Evolutionary conservation across 2,888 invertebrate genomes (phyloP).

Genomic region (Mesodorylaimus sp.): DNA sequence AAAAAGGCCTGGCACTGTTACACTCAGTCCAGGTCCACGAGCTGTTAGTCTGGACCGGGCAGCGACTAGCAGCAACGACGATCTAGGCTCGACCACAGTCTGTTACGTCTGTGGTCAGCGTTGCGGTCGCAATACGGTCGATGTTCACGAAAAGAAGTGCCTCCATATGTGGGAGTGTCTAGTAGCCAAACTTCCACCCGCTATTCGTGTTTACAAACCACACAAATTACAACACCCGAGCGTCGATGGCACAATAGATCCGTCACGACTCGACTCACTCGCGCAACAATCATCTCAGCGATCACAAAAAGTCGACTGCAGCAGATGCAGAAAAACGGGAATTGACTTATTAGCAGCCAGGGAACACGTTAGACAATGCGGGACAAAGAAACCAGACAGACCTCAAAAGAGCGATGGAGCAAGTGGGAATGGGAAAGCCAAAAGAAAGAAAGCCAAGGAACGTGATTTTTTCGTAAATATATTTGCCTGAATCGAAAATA

Average conservation of each 20-base stretch:
- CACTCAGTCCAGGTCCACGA: no score
- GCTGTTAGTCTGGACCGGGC: no score
- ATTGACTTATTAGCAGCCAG: not conserved
- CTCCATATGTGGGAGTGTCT: not conserved
- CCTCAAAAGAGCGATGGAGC: no score
- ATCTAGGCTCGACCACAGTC: no score
- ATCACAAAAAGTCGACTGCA: not conserved
- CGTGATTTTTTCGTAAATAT: not conserved
- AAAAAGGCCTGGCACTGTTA: not conserved
- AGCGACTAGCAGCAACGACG: no score
- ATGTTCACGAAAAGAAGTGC: conserved; percentile 4
- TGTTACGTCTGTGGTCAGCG: conserved; percentile 5
- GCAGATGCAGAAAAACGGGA: not conserved
- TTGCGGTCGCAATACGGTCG: not conserved
- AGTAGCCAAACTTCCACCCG: not conserved
- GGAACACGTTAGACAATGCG: not conserved
- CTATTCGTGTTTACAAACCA: not conserved
- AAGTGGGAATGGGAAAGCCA: not conserved
- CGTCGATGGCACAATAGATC: conserved; percentile 5
- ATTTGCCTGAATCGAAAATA: not conserved
- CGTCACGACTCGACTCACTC: not conserved
- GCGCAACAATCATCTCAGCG: not conserved
- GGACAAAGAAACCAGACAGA: no score
- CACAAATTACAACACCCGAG: conserved; percentile 1
- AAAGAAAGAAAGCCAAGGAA: not conserved